Evolutionary conservation across 2,797 vertebrate genomes (phyloP), one percentile per base, ranked within the genome.

Genomic region (Malacoctenus gilli): DNA sequence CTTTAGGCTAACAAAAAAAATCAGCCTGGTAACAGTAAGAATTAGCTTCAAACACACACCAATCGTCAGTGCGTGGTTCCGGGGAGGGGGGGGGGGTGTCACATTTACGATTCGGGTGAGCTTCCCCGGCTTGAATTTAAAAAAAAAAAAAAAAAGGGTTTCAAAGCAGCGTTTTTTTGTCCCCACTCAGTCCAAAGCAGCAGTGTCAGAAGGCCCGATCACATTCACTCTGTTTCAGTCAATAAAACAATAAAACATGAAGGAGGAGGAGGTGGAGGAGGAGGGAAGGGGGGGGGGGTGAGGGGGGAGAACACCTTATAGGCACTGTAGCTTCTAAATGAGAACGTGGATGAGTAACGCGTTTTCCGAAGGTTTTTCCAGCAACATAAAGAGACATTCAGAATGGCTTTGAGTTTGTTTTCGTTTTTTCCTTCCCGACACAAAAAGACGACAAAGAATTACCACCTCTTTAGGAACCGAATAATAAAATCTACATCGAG

Each of bases 391-490:
- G 69, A 80, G 28, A 90, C 89, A 91, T 90, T 91, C 79, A 89
- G 72, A 85, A 91, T 90, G 85, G 87, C 90, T 90, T 90, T n/a
- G 54, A 76, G 68, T 87, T 83, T 67, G 83, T 83, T 68, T 83
- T 87, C n/a, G n/a, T n/a, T 32, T 32, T 32, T 2, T 25, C 81
- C 71, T 89, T 89, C 87, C 87, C 90, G 85, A 91, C 91, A 88
- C 89, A 86, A 5, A 28, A 28, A 28, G 25, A 28, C 6, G 6
- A 1, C n/a, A n/a, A n/a, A 91, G 88, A 90, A 86, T 89, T 87
- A 92, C 89, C 88, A 91, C 89, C 80, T 86, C 69, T 87, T 79
- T 85, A 83, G 79, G 85, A 92, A 90, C 87, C 80, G 77, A 87
- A 80, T 64, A 67, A 79, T 82, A 85, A 89, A 87, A 90, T 76